A percentile compares a stretch with the other conserved stretches of the same genome.
Conservation (phyloP, 2,888 invertebrate species). For the Sphecodes monilicornis region DNA sequence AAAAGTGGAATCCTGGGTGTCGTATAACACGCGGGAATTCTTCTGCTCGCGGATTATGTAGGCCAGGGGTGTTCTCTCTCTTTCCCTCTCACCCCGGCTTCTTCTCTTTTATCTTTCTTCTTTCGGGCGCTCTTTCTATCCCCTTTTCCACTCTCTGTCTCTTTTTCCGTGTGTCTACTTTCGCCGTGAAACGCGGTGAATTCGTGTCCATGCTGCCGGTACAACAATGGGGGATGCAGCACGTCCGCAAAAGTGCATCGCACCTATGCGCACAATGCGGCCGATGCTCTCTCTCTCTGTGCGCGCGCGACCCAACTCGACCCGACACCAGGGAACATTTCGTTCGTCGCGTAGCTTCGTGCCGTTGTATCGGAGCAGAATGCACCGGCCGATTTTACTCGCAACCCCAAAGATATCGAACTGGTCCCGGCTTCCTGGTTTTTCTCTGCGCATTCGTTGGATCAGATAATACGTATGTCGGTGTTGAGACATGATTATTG, state of each 20-base stretch:
- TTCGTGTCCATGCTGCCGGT: constrained; percentile 34
- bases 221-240: constrained; percentile 49
- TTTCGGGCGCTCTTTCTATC: background rate
- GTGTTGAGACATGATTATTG: too few relatives aligned
- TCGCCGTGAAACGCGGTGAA: constrained; percentile 38
- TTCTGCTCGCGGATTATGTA: constrained; percentile 31
- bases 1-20: constrained; percentile 9
- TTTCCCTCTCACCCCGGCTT: background rate
- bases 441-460: background rate
- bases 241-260: constrained; percentile 55
- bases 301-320: background rate
- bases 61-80: constrained; percentile 6
- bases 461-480: too few relatives aligned
- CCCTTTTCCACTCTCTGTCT: background rate
- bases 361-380: background rate
- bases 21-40: constrained; percentile 22
- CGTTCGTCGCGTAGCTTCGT: background rate
- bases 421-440: background rate
- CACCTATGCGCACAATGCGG: constrained; percentile 41
- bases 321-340: background rate
- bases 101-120: background rate
- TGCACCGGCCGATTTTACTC: background rate
- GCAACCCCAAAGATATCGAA: background rate
- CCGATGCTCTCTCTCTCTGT: background rate
- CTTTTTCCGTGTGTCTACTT: background rate